Evolutionary conservation across 1,140 invertebrate genomes (phyloP), one percentile per base, ranked within the genome.

Genomic region (Trypoxylus dichotomus): DNA sequence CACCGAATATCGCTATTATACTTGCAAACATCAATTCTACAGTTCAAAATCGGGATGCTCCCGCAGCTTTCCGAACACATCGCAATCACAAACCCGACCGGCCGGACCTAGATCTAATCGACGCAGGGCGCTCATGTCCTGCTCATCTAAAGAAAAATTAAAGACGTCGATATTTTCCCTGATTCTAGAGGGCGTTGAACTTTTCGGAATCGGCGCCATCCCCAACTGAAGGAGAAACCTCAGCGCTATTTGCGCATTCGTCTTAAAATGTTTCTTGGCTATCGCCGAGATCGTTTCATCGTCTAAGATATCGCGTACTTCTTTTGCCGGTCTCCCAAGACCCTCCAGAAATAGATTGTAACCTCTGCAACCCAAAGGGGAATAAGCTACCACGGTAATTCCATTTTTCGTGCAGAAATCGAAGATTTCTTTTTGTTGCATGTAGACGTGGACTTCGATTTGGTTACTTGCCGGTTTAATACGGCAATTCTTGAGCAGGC

Each of bases 341-440:
- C 60, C 7, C 13, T 63, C 60, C 10, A 27, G 3, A 24, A 21
- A 63, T 13, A 87, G 85, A 37, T 74, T 74, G 29, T 43, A 74
- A 0, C 90, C 93, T 78, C 90, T 91, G 5, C 91, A 92, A 0
- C 93, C 95, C 1, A 97, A 85, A 1, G 95, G 94, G 37, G 92
- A 92, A 83, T 97, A 97, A 0, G 93, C 95, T 0, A 92, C 94
- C n/a, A 97, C 84, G 0, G 89, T 86, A 29, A 97, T 95, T 19
- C 91, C 88, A 79, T 93, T 87, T 5, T 88, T 82, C 73, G 90
- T 86, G 83, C 95, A 97, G 78, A 92, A 95, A 78, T 93, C 87
- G 7, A 92, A 87, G 13, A 97, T 84, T 32, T 91, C 87, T n/a
- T 89, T 88, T 85, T 97, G 95, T 83, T 96, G 94, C 78, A 94